phyloP scores from a whole-genome alignment of 2,113 vertebrate species.

The Oophaga pumilio region DNA sequence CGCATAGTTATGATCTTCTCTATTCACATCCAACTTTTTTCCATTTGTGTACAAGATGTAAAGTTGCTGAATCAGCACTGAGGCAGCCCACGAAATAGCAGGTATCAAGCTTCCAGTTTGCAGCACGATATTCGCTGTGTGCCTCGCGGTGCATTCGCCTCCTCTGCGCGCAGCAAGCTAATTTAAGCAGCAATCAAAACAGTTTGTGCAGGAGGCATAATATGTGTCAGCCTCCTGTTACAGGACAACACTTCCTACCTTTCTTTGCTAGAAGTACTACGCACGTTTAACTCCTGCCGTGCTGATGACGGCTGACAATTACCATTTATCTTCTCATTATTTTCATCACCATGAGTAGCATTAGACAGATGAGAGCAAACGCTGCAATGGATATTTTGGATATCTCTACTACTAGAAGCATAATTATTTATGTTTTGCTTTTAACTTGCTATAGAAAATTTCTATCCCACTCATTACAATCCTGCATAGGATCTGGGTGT shows the following conservation, averaged over 20 bases:
- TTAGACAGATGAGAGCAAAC: not conserved
- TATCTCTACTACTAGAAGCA: not conserved
- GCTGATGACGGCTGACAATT: not conserved
- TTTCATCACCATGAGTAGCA: not conserved
- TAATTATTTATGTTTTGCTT: not conserved
- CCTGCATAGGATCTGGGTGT: not conserved
- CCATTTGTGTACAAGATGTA: slow-evolving; percentile 44
- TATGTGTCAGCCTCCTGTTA: slow-evolving; percentile 58
- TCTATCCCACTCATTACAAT: not conserved
- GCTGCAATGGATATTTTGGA: not conserved
- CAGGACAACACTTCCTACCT: slow-evolving; percentile 51
- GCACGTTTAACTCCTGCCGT: slow-evolving; percentile 41
- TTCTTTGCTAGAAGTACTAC: slow-evolving; percentile 36
- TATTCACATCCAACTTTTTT: slow-evolving; percentile 31
- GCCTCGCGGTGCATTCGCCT: slow-evolving; percentile 62
- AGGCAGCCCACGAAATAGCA: slow-evolving; percentile 58
- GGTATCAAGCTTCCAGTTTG: slow-evolving; percentile 65
- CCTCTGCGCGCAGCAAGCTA: slow-evolving; percentile 63
- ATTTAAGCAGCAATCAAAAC: slow-evolving; percentile 68
- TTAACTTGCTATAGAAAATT: not conserved
- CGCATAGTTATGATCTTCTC: slow-evolving; percentile 19
- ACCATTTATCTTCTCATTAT: not conserved
- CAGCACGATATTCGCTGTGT: slow-evolving; percentile 67
- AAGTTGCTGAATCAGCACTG: slow-evolving; percentile 52
- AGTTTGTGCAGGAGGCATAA: slow-evolving; percentile 61